A percentile compares a stretch with the other conserved stretches of the same genome.
phyloP scores from a whole-genome alignment of 2,888 invertebrate species.

The Vesta saturnalis region DNA sequence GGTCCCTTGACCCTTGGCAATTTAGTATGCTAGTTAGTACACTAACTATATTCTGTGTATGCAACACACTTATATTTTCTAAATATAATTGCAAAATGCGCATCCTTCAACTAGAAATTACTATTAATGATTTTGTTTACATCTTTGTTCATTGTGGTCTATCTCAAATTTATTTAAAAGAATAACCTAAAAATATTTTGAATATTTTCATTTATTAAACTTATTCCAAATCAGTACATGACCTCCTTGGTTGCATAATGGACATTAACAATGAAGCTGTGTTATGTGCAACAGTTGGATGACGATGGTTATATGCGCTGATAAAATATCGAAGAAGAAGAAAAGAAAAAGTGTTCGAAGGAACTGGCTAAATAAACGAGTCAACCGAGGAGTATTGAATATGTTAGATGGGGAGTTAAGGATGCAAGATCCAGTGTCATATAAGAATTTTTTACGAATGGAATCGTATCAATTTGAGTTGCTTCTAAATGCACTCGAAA shows the following conservation, averaged over 20 bases:
- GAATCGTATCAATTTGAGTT: neutral
- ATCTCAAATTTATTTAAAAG: neutral
- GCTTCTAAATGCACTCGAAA: neutral
- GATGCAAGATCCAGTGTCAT: neutral
- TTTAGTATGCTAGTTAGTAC: conserved; percentile 1
- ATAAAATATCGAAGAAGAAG: neutral
- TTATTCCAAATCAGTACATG: neutral
- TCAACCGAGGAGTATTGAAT: neutral
- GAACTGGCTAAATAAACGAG: neutral
- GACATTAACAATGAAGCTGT: conserved; percentile 1
- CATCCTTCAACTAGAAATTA: neutral
- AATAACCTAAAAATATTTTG: neutral
- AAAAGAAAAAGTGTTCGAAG: neutral
- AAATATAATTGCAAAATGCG: conserved; percentile 3
- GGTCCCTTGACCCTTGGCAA: neutral
- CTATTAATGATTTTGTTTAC: too few relatives aligned
- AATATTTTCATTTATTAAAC: too few relatives aligned
- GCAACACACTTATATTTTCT: conserved; percentile 1
- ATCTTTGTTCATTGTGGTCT: neutral
- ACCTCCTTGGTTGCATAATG: conserved; percentile 3
- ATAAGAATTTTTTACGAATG: conserved; percentile 5
- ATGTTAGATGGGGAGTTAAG: conserved; percentile 1
- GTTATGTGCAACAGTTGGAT: conserved; percentile 2
- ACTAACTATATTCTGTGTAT: conserved; percentile 2
- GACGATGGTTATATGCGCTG: too few relatives aligned